phyloP scores from a whole-genome alignment of 2,888 invertebrate genomes.

The Meta bourneti region DNA sequence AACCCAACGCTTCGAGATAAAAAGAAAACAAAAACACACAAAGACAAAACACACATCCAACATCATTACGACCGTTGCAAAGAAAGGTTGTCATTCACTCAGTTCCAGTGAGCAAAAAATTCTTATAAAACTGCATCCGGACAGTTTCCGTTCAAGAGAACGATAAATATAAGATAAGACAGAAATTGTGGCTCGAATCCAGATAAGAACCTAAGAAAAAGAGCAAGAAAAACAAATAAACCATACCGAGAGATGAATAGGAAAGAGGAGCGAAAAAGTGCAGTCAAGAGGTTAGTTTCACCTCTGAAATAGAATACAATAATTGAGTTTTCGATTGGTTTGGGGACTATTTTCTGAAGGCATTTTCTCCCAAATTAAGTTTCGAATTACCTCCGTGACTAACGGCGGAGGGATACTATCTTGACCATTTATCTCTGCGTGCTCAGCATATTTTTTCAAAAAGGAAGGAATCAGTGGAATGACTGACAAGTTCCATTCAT shows the following conservation, averaged over 20 bases:
- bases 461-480: too few relatives aligned
- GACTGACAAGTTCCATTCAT: too few relatives aligned
- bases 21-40: too few relatives aligned
- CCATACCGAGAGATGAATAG: not conserved
- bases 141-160: conserved; percentile 15
- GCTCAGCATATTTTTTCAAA: not conserved
- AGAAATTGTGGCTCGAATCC: conserved; percentile 28
- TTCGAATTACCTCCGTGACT: conserved; percentile 27
- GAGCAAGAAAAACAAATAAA: conserved; percentile 11
- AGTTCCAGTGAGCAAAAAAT: not conserved
- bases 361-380: conserved; percentile 20
- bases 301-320: conserved; percentile 23
- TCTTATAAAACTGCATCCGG: not conserved
- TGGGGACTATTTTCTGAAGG: not conserved
- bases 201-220: conserved; percentile 31
- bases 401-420: not conserved
- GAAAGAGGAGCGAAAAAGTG: not conserved
- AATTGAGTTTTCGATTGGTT: conserved; percentile 41
- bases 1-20: too few relatives aligned
- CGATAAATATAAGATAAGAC: conserved; percentile 5
- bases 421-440: not conserved
- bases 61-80: not conserved
- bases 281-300: not conserved
- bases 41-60: not conserved
- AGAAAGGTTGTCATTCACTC: not conserved